Base-by-base conservation (phyloP, 2,113 vertebrate genomes). In the Chionodraco myersi region DNA sequence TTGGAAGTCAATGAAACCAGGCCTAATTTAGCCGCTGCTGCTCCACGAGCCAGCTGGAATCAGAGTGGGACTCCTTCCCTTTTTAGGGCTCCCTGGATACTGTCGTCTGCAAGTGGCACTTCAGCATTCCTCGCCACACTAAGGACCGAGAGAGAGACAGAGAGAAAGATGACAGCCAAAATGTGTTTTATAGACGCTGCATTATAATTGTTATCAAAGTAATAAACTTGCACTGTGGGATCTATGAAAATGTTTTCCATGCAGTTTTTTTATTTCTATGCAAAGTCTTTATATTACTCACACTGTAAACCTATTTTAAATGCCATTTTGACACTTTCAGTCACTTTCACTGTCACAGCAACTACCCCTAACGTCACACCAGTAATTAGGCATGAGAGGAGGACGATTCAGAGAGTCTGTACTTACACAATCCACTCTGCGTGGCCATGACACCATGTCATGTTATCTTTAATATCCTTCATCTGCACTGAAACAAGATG, bases 71-170 rank as follows among this genome's bases (percentile, higher is more conserved):
- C 90, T 93, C 88, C 91, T 93, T 94, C 86, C 93, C 93, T 94
- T 93, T 95, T 94, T 93, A 94, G 93, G 92, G 82, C 88, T 94
- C 93, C 86, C 83, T 62, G 86, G 90, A 92, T 87, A 77, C 90
- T 86, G 93, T 79, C 26, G 83, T 90, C 89, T 76, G 67, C 80
- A 69, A 90, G 87, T 85, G 86, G 88, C 88, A 84, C 90, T 90
- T 77, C 89, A 86, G 86, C 89, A 85, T 86, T 91, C 87, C 85
- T 57, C 45, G 23, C 70, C 80, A 58, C 59, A 71, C 72, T 72
- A 79, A 83, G 69, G 72, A 83, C 70, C 21, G 77, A 51, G 62
- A 51, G 62, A 59, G 21, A 72, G 64, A 79, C 21, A 63, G 64
- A 52, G 66, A 70, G 34, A 41, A 41, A 72, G 45, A 53, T 26